Evolutionary conservation across 2,113 vertebrate genomes (phyloP).

Genomic region (Enhydra lutris): DNA sequence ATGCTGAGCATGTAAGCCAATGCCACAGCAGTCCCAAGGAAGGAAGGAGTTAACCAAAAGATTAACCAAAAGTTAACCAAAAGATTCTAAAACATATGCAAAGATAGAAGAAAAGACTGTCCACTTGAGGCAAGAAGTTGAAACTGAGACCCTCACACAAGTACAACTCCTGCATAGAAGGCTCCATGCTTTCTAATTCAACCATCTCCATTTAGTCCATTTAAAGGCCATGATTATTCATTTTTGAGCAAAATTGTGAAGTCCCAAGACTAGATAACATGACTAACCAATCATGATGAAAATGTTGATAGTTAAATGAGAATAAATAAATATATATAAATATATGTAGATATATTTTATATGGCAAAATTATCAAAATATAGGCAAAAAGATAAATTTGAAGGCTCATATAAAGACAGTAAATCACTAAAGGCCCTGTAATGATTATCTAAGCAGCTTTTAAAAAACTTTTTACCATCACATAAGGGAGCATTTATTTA

Average conservation of each 20-base stretch:
- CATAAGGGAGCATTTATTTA: too few species aligned
- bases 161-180: background rate
- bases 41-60: background rate
- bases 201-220: too few species aligned
- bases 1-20: background rate
- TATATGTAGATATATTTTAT: too few species aligned
- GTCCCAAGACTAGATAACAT: background rate
- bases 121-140: background rate
- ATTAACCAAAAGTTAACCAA: background rate
- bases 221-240: background rate
- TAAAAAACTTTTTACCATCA: background rate
- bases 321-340: background rate
- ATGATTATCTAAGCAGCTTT: background rate
- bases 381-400: background rate
- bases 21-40: too few species aligned
- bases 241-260: background rate
- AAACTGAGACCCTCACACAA: background rate
- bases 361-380: background rate
- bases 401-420: background rate
- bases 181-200: background rate
- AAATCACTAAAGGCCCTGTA: background rate
- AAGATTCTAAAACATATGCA: background rate
- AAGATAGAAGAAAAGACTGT: background rate
- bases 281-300: background rate
- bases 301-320: background rate